phyloP scores from a whole-genome alignment of 2,797 vertebrate species.

The Peromyscus eremicus region DNA sequence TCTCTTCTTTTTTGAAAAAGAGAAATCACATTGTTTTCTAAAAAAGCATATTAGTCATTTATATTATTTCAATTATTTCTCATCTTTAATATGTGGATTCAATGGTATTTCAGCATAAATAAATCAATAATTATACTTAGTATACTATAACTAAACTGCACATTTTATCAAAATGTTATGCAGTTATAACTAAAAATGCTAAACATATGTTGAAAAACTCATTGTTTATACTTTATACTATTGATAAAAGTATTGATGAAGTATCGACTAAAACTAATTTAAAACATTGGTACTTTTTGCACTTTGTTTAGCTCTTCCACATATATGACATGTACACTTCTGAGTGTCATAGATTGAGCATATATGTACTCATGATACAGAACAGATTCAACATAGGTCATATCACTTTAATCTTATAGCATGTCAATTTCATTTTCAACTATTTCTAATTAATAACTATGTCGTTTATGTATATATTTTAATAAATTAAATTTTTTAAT shows the following conservation, averaged over 20 bases:
- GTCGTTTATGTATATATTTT: background rate
- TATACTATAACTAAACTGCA: constrained; percentile 16
- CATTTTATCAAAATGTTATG: background rate
- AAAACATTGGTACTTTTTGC: background rate
- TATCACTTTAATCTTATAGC: background rate
- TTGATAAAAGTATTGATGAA: background rate
- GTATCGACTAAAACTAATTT: constrained; percentile 9
- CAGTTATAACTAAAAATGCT: constrained; percentile 56
- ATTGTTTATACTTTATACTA: background rate
- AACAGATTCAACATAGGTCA: background rate
- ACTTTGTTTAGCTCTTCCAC: background rate
- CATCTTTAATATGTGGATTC: background rate
- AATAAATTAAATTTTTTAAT: background rate
- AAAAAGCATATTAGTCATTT: background rate
- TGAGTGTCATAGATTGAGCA: background rate
- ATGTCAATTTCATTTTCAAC: background rate
- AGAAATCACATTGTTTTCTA: background rate
- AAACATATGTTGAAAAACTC: background rate
- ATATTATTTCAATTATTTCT: background rate
- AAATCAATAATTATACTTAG: constrained; percentile 5
- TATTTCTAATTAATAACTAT: background rate
- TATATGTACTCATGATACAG: background rate
- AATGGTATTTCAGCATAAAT: constrained; percentile 10
- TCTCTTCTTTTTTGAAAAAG: background rate
- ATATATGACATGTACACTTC: background rate